phyloP scores from a whole-genome alignment of 2,113 vertebrate species.

The Pituophis catenifer region DNA sequence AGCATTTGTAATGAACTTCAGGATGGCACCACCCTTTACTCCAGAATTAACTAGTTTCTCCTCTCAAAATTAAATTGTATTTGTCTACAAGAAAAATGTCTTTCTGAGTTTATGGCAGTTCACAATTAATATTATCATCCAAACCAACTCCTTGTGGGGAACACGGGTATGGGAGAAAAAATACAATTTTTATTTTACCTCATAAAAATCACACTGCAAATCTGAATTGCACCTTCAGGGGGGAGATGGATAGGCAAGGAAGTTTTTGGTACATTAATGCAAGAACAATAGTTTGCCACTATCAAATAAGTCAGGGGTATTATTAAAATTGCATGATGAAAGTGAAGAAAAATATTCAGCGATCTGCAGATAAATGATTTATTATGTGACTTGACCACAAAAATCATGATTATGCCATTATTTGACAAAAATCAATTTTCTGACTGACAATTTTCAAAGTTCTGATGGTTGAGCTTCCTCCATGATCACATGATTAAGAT shows the following conservation, averaged over 20 bases:
- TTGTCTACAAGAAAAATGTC: constrained; percentile 53
- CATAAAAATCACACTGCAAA: constrained; percentile 44
- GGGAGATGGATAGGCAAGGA: background rate
- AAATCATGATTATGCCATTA: background rate
- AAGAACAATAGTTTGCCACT: constrained; percentile 12
- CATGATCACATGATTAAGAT: background rate
- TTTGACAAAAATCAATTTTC: background rate
- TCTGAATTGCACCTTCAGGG: constrained; percentile 26
- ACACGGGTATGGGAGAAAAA: constrained; percentile 16
- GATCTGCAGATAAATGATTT: background rate
- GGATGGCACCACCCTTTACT: constrained; percentile 49
- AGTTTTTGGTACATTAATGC: constrained; percentile 15
- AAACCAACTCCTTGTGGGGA: constrained; percentile 17
- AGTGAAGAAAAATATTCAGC: constrained; percentile 24
- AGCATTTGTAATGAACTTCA: constrained; percentile 50
- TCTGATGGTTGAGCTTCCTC: background rate
- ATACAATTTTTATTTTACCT: constrained; percentile 51
- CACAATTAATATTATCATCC: constrained; percentile 57
- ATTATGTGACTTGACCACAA: background rate
- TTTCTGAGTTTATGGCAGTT: constrained; percentile 43
- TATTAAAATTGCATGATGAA: constrained; percentile 28
- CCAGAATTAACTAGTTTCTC: constrained; percentile 61
- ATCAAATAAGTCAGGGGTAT: background rate
- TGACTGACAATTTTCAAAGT: background rate
- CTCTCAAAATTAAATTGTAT: constrained; percentile 57